These are phyloP conservation scores for Peromyscus polionotus DNA, from an alignment of 2,113 vertebrate species.

Conservation along the genomic window DNA sequence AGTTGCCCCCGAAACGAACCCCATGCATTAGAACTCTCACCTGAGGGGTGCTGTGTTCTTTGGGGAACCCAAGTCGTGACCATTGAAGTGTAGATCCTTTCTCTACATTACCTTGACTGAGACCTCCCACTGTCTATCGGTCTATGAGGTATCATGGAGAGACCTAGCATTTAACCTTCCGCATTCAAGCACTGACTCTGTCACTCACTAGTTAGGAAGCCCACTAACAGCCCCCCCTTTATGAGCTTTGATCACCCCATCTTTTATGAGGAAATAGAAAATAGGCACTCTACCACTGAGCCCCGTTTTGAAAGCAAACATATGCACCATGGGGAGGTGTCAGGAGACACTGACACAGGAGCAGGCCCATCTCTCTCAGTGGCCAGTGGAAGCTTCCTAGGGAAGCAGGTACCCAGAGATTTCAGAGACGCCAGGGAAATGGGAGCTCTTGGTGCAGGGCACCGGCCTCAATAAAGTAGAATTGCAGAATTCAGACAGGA, in stretches of 20 bases:
- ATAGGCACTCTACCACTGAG: neutral
- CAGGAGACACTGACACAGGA: neutral
- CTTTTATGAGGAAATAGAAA: neutral
- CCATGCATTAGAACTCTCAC: neutral
- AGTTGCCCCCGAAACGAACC: neutral
- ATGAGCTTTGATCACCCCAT: neutral
- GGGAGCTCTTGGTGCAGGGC: neutral
- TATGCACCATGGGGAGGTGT: neutral
- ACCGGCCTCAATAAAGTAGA: neutral
- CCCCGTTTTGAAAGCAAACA: neutral
- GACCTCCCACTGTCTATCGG: neutral
- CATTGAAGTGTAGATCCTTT: neutral
- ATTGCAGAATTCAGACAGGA: neutral
- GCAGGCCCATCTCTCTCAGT: neutral
- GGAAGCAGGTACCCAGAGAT: neutral
- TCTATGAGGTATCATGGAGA: rapidly evolving
- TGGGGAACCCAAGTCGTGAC: neutral
- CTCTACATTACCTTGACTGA: neutral
- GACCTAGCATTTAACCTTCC: neutral
- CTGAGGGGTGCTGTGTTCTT: neutral
- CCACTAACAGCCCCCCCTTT: neutral
- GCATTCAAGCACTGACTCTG: neutral
- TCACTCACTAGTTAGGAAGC: neutral
- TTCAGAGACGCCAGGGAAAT: neutral
- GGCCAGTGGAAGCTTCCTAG: neutral